These are phyloP conservation scores for Pygmarrhopalites habei DNA, from an alignment of 1,140 invertebrate genomes.

Conservation along the genomic window DNA sequence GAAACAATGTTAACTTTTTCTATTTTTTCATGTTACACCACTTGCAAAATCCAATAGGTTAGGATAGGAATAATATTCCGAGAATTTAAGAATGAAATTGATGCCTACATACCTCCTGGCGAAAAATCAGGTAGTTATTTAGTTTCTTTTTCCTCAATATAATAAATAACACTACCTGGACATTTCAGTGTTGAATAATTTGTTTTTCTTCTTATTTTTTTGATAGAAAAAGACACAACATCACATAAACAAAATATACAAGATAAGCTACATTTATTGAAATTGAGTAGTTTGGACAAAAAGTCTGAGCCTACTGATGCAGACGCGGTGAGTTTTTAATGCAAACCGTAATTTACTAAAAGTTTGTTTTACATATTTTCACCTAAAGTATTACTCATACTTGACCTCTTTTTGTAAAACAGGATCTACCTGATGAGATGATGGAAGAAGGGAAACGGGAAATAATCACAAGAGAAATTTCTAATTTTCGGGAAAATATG, in stretches of 20 bases:
- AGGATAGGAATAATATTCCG: constrained; percentile 54
- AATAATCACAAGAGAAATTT: constrained; percentile 90
- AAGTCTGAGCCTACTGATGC: not conserved
- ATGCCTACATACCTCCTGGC: constrained; percentile 32
- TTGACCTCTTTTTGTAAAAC: not conserved
- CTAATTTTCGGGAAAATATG: constrained; percentile 93
- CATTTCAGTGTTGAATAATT: not conserved
- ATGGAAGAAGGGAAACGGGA: constrained; percentile 88
- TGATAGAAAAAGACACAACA: constrained; percentile 30
- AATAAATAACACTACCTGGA: not conserved
- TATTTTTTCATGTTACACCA: too few relatives aligned
- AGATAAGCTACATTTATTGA: constrained; percentile 38
- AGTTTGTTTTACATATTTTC: too few relatives aligned
- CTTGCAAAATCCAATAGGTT: too few relatives aligned
- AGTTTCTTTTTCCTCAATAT: not conserved
- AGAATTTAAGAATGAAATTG: constrained; percentile 38
- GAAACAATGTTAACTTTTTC: too few relatives aligned
- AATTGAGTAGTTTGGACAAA: constrained; percentile 37
- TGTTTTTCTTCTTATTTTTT: constrained; percentile 10
- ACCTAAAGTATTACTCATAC: too few relatives aligned
- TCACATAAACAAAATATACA: constrained; percentile 31
- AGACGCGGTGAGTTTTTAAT: not conserved
- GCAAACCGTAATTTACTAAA: constrained; percentile 12
- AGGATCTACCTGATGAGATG: constrained; percentile 62
- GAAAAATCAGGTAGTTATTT: constrained; percentile 19